Base-by-base conservation (phyloP, 2,888 invertebrate species). In the Ophion ellenae region DNA sequence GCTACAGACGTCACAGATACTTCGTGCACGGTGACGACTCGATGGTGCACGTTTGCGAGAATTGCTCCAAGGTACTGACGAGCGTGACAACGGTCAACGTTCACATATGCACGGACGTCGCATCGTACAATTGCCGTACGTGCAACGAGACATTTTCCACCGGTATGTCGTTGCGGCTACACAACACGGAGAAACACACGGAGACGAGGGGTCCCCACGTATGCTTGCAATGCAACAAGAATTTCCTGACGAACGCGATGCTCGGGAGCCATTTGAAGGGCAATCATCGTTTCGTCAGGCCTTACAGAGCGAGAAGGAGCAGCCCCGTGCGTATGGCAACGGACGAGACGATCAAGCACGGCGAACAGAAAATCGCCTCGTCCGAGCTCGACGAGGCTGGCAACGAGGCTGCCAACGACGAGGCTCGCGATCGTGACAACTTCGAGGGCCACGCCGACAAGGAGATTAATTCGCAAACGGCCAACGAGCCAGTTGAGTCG, bases 41-140 rank as follows among this genome's bases (percentile, higher is more conserved):
- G 28, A 86, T 87, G 83, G 86, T 90, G 11, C 90, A 90, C 74
- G 85, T 90, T 66, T 90, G 90, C 40, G 90, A 90, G 7, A 90
- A 90, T 78, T 90, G 90, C 61, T 86, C 82, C 20, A 89, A 89
- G 86, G 83, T 90, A 28, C 67, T 90, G 66, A 89, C 89, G 7
- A 87, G 87, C 2, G 87, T 90, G 2, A 84, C 88, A 10, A 89
- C 88, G 89, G 90, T 90, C 0, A 90, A 90, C 40, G 87, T 86
- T 80, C 90, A 90, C 80, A 82, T 86, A 7, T 90, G 90, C 36
- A 78, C 80, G 0, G 89, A 88, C 57, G 88, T 88, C 7, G 78
- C 76, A 0, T 86, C 85, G 0, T 90, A 88, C 88, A 78, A 63
- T 9, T 90, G 90, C 67, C 85, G 80, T 10, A 80, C 84, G 14